Evolutionary conservation across 1,140 invertebrate genomes (phyloP).

Genomic region (Acromyrmex heyeri): DNA sequence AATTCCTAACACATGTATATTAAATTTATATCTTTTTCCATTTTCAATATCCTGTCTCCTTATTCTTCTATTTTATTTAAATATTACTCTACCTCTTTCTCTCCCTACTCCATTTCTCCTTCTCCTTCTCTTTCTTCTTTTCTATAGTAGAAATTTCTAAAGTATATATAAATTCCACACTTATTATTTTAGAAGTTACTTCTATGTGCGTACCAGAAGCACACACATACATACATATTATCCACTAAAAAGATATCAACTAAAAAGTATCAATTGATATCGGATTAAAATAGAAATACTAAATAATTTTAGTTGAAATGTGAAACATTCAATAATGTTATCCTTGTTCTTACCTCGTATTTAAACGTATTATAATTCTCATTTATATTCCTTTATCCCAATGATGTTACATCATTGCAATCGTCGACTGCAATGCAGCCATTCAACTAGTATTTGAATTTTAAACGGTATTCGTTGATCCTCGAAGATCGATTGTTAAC

Average conservation of each 20-base stretch:
- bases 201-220: background rate
- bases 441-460: slow-evolving; percentile 71
- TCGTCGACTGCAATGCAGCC: slow-evolving; percentile 49
- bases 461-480: slow-evolving; percentile 59
- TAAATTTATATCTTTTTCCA: background rate
- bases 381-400: slow-evolving; percentile 14
- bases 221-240: background rate
- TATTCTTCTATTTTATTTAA: background rate
- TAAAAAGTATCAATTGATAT: background rate
- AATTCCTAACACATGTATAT: background rate
- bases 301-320: background rate
- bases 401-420: slow-evolving; percentile 47
- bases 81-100: background rate
- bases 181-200: background rate
- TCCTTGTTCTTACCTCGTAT: background rate
- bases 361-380: slow-evolving; percentile 20
- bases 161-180: background rate
- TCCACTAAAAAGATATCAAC: background rate
- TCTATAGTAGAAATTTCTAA: background rate
- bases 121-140: background rate
- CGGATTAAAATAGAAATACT: background rate
- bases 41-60: background rate
- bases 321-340: background rate
- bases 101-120: too few relatives aligned
- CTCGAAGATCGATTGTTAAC: slow-evolving; percentile 56